Percentiles rank a stretch among this genome's conserved stretches.
These are phyloP conservation scores for Drosophila borborema DNA, from an alignment of 2,888 invertebrate genomes.

Conservation along the genomic window DNA sequence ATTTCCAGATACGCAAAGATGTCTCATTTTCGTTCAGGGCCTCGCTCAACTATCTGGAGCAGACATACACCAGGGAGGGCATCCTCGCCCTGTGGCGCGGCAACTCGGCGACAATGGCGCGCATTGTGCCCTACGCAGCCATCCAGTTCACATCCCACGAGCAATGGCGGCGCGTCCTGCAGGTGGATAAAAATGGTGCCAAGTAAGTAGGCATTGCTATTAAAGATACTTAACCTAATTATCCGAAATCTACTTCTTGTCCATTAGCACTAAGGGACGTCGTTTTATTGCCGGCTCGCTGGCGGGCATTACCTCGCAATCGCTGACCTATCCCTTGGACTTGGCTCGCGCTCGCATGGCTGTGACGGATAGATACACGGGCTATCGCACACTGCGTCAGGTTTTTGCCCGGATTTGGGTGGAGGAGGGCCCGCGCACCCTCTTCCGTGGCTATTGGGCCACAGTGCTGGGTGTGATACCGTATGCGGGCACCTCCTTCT, in stretches of 20 bases:
- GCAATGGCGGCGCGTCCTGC: conserved; percentile 95
- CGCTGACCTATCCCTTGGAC: conserved; percentile 97
- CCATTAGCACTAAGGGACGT: conserved; percentile 82
- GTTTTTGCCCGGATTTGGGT: conserved; percentile 90
- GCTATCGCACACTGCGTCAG: conserved; percentile 88
- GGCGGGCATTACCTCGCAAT: conserved; percentile 97
- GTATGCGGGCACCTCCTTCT: conserved; percentile 98
- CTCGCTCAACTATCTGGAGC: conserved; percentile 89
- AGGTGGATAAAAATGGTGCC: conserved; percentile 88
- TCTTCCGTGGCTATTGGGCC: conserved; percentile 95
- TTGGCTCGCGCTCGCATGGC: conserved; percentile 98
- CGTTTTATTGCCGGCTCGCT: conserved; percentile 95
- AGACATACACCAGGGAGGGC: conserved; percentile 91
- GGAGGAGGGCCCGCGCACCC: conserved; percentile 91
- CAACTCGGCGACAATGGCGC: conserved; percentile 99
- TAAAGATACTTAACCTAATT: not conserved
- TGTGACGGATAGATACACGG: conserved; percentile 91
- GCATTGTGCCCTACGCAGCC: conserved; percentile 98
- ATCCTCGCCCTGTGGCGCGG: conserved; percentile 96
- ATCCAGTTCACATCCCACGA: conserved; percentile 99
- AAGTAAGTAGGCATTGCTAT: conserved; percentile 83
- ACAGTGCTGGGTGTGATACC: conserved; percentile 97
- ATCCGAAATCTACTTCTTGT: not conserved
- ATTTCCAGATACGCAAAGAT: conserved; percentile 94
- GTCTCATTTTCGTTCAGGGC: conserved; percentile 90